Base-by-base conservation (phyloP, 2,888 invertebrate species). In the Drosophila buzzatii region DNA sequence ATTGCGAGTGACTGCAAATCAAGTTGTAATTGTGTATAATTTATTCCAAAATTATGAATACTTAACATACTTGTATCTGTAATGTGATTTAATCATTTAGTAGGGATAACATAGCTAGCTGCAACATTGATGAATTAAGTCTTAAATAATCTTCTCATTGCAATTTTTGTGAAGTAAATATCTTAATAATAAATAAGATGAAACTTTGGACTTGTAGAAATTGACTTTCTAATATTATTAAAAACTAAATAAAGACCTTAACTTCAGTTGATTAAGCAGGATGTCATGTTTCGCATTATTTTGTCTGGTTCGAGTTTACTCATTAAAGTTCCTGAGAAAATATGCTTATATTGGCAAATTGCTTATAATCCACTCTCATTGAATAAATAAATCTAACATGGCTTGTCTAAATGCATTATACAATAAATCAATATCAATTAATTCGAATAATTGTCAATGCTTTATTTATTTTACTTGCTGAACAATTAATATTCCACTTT, bases 401-500 rank as follows among this genome's bases (percentile, higher is more conserved):
- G 1, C 41, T 41, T 16, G 8, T 41, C n/a, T 14, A 3, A 8
- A 35, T 35, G 6, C 2, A 18, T 51, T 18, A 18, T 9, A 18
- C 14, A 5, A 1, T 18, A 31, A 10, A 5, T 49, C 16, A 1
- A 10, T 31, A 10, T 49, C 2, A 33, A 49, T 49, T 31, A 20
- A 52, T 2, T 33, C 7, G 14, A 8, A 14, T 16, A 4, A 16
- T 33, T 52, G 35, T 37, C 35, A 35, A 35, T 4, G 14, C 6
- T 3, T 4, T 52, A 33, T 23, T 52, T 52, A 37, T 35, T 16
- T 52, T 9, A 3, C 16, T 16, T 23, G 9, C 14, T 9, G 1
- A 20, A 20, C 35, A 35, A 52, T 52, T 35, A 33, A 52, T 53
- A 53, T 39, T n/a, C 39, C 39, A 39, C n/a, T 37, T 55, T n/a